phyloP scores from a whole-genome alignment of 2,113 vertebrate genomes.

The Orycteropus afer region DNA sequence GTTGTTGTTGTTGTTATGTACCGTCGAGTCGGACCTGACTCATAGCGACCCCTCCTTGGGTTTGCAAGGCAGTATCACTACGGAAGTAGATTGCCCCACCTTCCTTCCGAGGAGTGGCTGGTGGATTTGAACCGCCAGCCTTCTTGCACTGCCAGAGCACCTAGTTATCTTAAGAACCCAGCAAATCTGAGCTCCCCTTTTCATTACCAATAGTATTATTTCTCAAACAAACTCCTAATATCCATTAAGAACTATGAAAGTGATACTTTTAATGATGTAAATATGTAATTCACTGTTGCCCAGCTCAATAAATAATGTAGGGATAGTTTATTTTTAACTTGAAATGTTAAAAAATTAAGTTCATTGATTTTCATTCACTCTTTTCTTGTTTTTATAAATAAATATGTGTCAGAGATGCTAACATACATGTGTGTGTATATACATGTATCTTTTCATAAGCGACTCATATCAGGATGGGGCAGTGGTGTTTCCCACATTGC shows the following conservation, averaged over 20 bases:
- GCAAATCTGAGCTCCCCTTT: neutral
- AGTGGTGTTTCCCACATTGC: neutral
- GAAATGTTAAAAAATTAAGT: neutral
- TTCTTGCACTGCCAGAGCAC: too few species aligned
- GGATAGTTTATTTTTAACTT: constrained; percentile 36
- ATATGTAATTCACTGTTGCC: neutral
- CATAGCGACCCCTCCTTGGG: too few species aligned
- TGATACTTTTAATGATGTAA: neutral
- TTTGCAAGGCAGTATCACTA: too few species aligned
- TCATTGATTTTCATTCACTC: constrained; percentile 12
- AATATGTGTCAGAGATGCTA: neutral
- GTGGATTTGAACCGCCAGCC: too few species aligned
- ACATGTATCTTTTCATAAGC: neutral
- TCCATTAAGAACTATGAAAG: neutral
- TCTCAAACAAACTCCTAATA: neutral
- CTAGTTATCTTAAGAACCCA: neutral
- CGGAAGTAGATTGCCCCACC: too few species aligned
- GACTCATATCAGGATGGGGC: neutral
- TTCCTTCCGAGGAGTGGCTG: too few species aligned
- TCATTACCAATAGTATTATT: neutral
- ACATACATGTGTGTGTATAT: neutral
- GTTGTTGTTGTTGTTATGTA: too few species aligned
- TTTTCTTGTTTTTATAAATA: constrained; percentile 8
- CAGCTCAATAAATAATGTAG: neutral
- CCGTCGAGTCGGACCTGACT: too few species aligned